Evolutionary conservation across 2,888 invertebrate species (phyloP), one percentile per base, ranked within the genome.

Genomic region (Drosophila parthenogenetica): DNA sequence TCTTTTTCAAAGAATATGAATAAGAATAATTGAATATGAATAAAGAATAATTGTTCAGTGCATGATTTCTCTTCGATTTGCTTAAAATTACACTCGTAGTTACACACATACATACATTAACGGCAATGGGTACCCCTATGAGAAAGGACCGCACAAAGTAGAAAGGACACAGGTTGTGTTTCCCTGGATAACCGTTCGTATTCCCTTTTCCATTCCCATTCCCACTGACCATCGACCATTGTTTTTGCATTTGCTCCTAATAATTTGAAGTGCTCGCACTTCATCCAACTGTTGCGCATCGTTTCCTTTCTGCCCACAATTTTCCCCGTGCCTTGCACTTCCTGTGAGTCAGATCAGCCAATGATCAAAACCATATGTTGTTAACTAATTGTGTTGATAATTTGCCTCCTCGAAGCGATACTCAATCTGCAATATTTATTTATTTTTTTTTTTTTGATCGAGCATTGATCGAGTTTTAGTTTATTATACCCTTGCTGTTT

Each of bases 271-370:
- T 76, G 76, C 61, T 86, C 69, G 83, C 83, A 73, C 77, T 79
- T 83, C 88, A 83, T 81, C 85, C 82, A 87, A 83, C 87, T 83
- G 82, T 83, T 87, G 82, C 82, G 85, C 87, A 67, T 86, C 80
- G 51, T 59, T 83, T 67, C 69, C 81, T 83, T 68, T 73, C 63
- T 61, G 61, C 48, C 69, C 68, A 39, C 67, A 68, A 58, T 32
- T 37, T 54, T 69, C 55, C 63, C 62, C 68, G 45, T 46, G 60
- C 46, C 19, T 43, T 59, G 57, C 58, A 87, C 81, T 87, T 81
- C 87, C 81, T 81, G 81, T 87, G 66, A 77, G 65, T 64, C 82
- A 79, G 25, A 17, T 43, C 39, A 46, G 40, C 46, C 57, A 66
- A 60, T 67, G 84, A 69, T 66, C 81, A 87, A 82, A 84, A 82